Base-by-base conservation (phyloP, 2,888 invertebrate genomes). In the Drosophila eohydei region DNA sequence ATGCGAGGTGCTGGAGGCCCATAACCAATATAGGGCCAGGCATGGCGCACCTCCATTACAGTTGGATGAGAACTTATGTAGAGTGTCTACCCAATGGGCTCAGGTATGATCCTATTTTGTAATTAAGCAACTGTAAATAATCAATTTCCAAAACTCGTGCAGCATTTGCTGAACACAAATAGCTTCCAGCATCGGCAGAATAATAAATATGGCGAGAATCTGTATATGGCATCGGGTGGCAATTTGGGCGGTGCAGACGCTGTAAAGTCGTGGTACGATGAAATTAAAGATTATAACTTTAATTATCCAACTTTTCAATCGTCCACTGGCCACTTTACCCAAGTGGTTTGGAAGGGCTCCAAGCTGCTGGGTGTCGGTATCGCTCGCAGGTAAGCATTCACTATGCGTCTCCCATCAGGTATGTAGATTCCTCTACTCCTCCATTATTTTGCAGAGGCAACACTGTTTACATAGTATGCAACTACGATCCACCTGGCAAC, bases 321-420 rank as follows among this genome's bases (percentile, higher is more conserved):
- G 69, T 94, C 94, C 71, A 95, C 96, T 75, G 97, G 97, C n/a
- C 97, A 97, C 91, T 97, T 97, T 89, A 95, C 96, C 0, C 97
- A 97, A 93, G 95, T 97, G 3, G 94, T 97, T 30, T 97, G 97
- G 97, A 95, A 95, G 80, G 95, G 94, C 52, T 95, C 95, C 65
- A 95, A 94, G 58, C 95, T 96, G 86, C 89, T 97, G 12, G 97
- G 97, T 0, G 95, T 97, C 0, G 97, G 96, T 5, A 94, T 95
- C 86, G 95, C 96, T 0, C 94, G 48, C 21, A 79, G 81, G 92
- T 92, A 69, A 78, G 80, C 63, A 34, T 14, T 51, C 12, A 36
- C 6, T n/a, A n/a, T 14, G 8, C 9, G 11, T 9, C 3, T 28
- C 6, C 16, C 5, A 28, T 26, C 5, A 9, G 14, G 64, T 21